These are phyloP conservation scores for Callocephalon fimbriatum DNA, from an alignment of 2,113 vertebrate genomes.

Conservation along the genomic window DNA sequence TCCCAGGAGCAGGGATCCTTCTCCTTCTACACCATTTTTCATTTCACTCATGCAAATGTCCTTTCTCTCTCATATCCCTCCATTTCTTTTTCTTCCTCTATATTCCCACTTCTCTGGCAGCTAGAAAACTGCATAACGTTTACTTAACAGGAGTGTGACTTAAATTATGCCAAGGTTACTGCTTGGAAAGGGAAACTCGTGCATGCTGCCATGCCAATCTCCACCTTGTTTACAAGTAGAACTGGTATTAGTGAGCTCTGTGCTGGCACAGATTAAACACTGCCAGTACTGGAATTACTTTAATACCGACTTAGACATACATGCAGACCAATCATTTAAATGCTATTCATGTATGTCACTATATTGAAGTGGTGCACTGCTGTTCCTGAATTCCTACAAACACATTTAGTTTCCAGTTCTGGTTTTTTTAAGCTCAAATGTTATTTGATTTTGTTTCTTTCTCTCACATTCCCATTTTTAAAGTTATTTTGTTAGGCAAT, in stretches of 20 bases:
- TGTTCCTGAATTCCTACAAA: neutral
- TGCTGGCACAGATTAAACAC: neutral
- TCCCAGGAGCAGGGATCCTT: neutral
- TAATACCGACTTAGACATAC: neutral
- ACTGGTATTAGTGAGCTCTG: neutral
- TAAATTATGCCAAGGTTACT: neutral
- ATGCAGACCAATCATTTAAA: neutral
- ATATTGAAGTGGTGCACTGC: neutral
- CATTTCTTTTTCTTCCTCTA: neutral
- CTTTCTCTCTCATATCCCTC: neutral
- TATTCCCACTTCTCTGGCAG: neutral
- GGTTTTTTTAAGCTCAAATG: neutral
- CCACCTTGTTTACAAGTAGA: neutral
- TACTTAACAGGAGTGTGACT: neutral
- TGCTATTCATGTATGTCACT: neutral
- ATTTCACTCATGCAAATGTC: neutral
- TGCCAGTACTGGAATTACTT: neutral
- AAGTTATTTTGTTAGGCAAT: too few species aligned
- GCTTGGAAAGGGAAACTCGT: neutral
- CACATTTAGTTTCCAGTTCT: neutral
- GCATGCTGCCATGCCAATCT: neutral
- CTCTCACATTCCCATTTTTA: neutral
- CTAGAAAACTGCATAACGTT: neutral
- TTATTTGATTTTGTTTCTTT: neutral
- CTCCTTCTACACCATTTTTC: neutral